A percentile compares a stretch with the other conserved stretches of the same genome.
Conservation (phyloP, 1,140 invertebrate species). For the Drosophila azteca region DNA sequence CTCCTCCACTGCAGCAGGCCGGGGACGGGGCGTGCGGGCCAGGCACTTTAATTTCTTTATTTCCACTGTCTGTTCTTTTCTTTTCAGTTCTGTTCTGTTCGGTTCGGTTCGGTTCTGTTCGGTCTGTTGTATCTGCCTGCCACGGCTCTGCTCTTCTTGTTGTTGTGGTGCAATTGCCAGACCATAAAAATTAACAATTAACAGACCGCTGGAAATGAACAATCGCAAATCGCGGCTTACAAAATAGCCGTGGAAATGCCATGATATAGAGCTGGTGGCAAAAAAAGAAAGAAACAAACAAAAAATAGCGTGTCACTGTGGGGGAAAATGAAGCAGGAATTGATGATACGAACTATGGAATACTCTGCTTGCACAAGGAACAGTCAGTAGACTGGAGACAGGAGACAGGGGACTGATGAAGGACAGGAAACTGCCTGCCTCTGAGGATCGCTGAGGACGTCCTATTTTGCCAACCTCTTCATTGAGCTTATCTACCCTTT, state of each 20-base stretch:
- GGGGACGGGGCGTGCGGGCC: background rate
- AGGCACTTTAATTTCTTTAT: conserved; percentile 75
- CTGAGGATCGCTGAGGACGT: no score
- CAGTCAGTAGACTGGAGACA: no score
- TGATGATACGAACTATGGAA: background rate
- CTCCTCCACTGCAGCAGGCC: conserved; percentile 3
- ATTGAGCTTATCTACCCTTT: background rate
- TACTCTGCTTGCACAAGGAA: conserved; percentile 9
- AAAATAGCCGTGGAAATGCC: conserved; percentile 59
- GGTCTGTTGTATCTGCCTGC: conserved; percentile 8
- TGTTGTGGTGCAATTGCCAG: conserved; percentile 65
- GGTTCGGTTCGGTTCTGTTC: conserved; percentile 1
- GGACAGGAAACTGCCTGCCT: no score
- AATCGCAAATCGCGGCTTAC: conserved; percentile 77
- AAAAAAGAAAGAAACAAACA: conserved; percentile 1
- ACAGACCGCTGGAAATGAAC: conserved; percentile 68
- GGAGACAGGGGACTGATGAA: no score
- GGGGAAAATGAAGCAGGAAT: conserved; percentile 4
- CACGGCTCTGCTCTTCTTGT: conserved; percentile 12
- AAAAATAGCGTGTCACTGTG: conserved; percentile 28
- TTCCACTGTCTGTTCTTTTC: conserved; percentile 25
- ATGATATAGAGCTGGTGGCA: conserved; percentile 37
- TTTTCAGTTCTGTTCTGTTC: background rate
- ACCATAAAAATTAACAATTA: conserved; percentile 83
- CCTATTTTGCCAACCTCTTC: background rate